Base-by-base conservation (phyloP, 2,888 invertebrate genomes). In the Mamestra brassicae region DNA sequence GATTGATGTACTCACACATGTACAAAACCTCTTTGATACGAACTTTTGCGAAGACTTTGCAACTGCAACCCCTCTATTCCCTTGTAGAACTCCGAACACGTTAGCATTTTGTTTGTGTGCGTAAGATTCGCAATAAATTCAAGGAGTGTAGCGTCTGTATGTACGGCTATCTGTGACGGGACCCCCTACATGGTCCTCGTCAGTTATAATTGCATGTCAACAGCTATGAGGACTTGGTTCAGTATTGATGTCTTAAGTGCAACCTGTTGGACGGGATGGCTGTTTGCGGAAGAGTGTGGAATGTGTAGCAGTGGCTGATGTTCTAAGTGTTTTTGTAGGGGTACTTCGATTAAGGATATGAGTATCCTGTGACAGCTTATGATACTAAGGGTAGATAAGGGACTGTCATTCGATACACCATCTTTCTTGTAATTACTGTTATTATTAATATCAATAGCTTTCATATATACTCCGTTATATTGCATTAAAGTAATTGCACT, bases 201-300 rank as follows among this genome's bases (percentile, higher is more conserved):
- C 93, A 90, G 93, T 93, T 93, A 93, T 92, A 92, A 91, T 90
- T 90, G 90, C 81, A 71, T 83, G 87, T 75, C 86, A 74, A 75
- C 78, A 57, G 76, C 70, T 84, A 84, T 84, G 81, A 81, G 69
- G 57, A 54, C 65, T 63, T 69, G 78, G 55, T 60, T 67, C n/a
- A 55, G 74, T 74, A 75, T 84, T 86, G 75, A 86, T 86, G 86
- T 81, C 86, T 86, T 76, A 72, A 85, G 86, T 71, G 61, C 61
- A 52, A 77, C 86, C 76, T 69, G 77, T 75, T 50, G 0, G 62
- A 55, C 80, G 8, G 64, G 84, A 71, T 76, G 13, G 26, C 65
- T 61, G 73, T 74, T 75, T 63, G 71, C 74, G 80, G 84, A 85
- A 80, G 71, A 57, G 54, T 63, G 15, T 13, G 80, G 76, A 62